Percentiles rank a stretch among this genome's conserved stretches.
Evolutionary conservation across 2,797 vertebrate genomes (phyloP).

Genomic region (Phoebastria nigripes): DNA sequence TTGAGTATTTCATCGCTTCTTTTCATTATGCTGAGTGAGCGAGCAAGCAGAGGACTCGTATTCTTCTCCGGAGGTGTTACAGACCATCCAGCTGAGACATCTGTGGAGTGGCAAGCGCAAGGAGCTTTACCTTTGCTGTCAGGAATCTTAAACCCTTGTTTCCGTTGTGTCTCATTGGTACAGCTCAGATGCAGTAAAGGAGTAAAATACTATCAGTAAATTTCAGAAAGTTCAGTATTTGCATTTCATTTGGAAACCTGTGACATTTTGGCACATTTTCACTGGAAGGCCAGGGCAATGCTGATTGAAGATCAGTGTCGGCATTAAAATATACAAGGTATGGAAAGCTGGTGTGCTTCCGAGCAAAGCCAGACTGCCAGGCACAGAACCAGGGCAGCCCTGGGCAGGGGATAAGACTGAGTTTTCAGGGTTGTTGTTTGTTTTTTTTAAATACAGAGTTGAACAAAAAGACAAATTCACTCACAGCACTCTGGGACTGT

Average conservation of each 20-base stretch:
- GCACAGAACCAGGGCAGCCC: background rate
- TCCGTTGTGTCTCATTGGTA: background rate
- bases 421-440: background rate
- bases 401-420: background rate
- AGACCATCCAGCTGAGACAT: background rate
- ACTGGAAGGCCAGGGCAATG: conserved; percentile 38
- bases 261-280: conserved; percentile 58
- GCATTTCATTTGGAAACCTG: conserved; percentile 63
- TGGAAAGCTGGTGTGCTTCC: background rate
- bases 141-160: conserved; percentile 34
- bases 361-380: background rate
- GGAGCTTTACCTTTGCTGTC: background rate
- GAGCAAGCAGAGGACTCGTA: background rate
- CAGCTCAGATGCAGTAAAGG: conserved; percentile 12
- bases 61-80: background rate
- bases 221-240: conserved; percentile 67
- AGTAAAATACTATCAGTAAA: conserved; percentile 50
- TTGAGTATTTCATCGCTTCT: background rate
- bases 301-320: conserved; percentile 47
- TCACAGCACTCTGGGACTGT: background rate
- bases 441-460: background rate
- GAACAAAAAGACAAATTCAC: background rate
- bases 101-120: background rate
- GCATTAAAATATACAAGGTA: conserved; percentile 21
- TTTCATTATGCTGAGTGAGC: background rate